Evolutionary conservation across 2,888 invertebrate genomes (phyloP).

Genomic region (Phalangium opilio): DNA sequence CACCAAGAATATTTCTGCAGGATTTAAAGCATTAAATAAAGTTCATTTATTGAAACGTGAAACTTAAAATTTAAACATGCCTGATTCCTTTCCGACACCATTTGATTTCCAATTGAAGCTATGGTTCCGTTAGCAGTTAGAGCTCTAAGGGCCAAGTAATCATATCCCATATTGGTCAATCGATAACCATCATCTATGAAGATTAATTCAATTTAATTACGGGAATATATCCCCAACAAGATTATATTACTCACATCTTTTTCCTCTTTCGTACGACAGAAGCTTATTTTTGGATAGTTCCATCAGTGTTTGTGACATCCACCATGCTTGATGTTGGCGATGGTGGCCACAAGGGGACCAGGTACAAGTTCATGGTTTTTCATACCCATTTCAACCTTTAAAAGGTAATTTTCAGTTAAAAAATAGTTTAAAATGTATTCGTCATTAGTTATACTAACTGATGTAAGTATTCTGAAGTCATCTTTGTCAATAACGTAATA

Average conservation of each 20-base stretch:
- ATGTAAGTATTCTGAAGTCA: no score
- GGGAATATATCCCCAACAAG: background rate
- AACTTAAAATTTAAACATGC: constrained; percentile 21
- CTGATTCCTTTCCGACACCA: constrained; percentile 97
- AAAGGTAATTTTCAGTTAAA: no score
- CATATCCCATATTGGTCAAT: constrained; percentile 88
- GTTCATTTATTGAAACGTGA: background rate
- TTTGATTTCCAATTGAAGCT: constrained; percentile 86
- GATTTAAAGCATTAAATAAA: constrained; percentile 2
- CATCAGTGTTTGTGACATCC: constrained; percentile 81
- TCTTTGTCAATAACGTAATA: no score
- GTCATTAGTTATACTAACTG: no score
- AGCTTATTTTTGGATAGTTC: constrained; percentile 80
- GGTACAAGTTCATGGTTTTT: constrained; percentile 98
- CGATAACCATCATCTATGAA: constrained; percentile 82
- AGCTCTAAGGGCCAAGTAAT: constrained; percentile 84
- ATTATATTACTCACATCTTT: constrained; percentile 52
- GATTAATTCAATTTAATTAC: background rate
- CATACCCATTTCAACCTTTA: constrained; percentile 98
- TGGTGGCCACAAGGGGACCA: constrained; percentile 67
- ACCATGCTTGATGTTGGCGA: constrained; percentile 81
- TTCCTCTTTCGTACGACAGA: constrained; percentile 84
- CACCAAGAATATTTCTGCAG: constrained; percentile 69
- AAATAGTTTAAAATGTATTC: no score
- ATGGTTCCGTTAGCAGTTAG: constrained; percentile 61